phyloP scores from a whole-genome alignment of 1,140 invertebrate genomes.

The Drosophila navojoa region DNA sequence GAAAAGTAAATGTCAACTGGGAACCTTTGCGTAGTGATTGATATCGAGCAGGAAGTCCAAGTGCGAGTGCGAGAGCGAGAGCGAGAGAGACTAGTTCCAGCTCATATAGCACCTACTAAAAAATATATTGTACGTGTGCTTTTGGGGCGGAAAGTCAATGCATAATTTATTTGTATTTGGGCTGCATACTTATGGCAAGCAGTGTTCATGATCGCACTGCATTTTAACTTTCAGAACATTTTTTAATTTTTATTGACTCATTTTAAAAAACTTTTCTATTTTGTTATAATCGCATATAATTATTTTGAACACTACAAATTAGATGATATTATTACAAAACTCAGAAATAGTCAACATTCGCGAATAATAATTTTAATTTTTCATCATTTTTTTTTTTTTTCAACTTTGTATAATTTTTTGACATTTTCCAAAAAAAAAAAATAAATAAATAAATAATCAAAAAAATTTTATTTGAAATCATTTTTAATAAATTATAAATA shows the following conservation, averaged over 20 bases:
- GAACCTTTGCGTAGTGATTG: conserved; percentile 57
- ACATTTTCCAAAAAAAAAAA: too few species aligned
- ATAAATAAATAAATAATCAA: too few species aligned
- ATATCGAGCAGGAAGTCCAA: conserved; percentile 66
- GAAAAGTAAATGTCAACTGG: conserved; percentile 56
- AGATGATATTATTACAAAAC: background rate
- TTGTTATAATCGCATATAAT: too few species aligned
- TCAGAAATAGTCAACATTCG: too few species aligned
- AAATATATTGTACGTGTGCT: background rate
- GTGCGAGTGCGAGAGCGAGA: conserved; percentile 4
- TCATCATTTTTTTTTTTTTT: too few species aligned
- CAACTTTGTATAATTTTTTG: too few species aligned
- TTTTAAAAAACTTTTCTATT: background rate
- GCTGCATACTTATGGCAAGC: conserved; percentile 49
- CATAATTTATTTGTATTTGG: conserved; percentile 54
- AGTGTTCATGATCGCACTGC: conserved; percentile 28
- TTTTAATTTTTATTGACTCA: conserved; percentile 7
- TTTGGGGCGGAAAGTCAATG: conserved; percentile 53
- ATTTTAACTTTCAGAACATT: background rate
- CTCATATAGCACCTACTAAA: background rate
- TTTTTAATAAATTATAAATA: too few species aligned
- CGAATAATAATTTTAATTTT: too few species aligned
- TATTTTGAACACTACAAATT: too few species aligned
- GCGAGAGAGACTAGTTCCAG: background rate
- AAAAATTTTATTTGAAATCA: too few species aligned